Base-by-base conservation (phyloP, 1,140 invertebrate species). In the Pectinophora gossypiella region DNA sequence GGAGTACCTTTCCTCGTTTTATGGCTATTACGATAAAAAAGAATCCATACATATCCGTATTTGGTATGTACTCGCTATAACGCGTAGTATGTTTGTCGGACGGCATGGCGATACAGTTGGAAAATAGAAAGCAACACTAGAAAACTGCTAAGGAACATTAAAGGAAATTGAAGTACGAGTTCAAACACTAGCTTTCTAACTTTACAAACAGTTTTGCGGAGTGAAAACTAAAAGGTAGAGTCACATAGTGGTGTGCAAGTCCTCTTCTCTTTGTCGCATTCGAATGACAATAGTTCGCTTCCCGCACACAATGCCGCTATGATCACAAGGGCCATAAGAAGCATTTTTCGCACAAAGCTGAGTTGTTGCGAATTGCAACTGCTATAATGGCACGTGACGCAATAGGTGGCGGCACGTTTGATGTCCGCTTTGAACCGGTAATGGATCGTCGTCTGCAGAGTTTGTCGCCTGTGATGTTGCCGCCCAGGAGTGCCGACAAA, bases 361-460 rank as follows among this genome's bases (percentile, higher is more conserved):
- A 18, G 16, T 16, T 6, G 5, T 27, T 5, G 7, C n/a, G 16
- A 40, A 15, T 40, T 22, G 19, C 13, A 22, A 40, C 44, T 27
- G 45, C 54, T 36, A 52, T 56, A 57, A 48, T 64, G 61, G 71
- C 64, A 68, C 68, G 64, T 68, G 68, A 64, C 58, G 59, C 57
- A 61, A 57, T 54, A 52, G 42, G 42, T 44, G 35, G 65, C 73
- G 78, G 76, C 54, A 12, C 59, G 48, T 85, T 78, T 81, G 76
- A 80, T 70, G 67, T 80, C 50, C 53, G 51, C 58, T 60, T 72
- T 79, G 50, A 69, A 71, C 70, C 71, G 64, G 64, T 74, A 73
- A 73, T 72, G 61, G 67, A 68, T 71, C 59, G 61, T 61, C 68
- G 63, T 64, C 53, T 54, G 62, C 59, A 50, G 48, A 62, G 64